These are phyloP conservation scores for Neoniphon sammara DNA, from an alignment of 2,797 vertebrate species.

Conservation along the genomic window DNA sequence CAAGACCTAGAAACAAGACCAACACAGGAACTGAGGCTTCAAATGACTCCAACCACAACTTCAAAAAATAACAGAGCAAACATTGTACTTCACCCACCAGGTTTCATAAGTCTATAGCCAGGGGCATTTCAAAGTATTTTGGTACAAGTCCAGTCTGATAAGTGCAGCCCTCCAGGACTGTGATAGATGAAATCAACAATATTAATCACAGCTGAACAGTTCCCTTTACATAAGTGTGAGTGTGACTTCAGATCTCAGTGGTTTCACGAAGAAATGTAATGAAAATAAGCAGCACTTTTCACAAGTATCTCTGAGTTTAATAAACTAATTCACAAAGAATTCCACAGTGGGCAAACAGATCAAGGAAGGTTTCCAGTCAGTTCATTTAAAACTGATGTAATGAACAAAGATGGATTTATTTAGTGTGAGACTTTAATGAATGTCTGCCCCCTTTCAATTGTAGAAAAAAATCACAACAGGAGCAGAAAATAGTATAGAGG, in stretches of 20 bases:
- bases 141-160: not conserved
- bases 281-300: too few relatives aligned
- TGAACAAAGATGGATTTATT: too few relatives aligned
- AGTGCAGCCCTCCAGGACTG: not conserved
- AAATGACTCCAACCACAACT: not conserved
- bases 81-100: slow-evolving; percentile 21
- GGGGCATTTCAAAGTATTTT: slow-evolving; percentile 23
- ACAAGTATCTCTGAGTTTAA: too few relatives aligned
- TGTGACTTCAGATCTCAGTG: not conserved
- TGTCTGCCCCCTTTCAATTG: too few relatives aligned
- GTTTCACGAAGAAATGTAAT: not conserved
- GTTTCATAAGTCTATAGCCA: slow-evolving; percentile 41
- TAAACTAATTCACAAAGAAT: not conserved
- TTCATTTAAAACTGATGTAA: too few relatives aligned
- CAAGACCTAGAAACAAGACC: not conserved
- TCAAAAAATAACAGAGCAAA: slow-evolving; percentile 35
- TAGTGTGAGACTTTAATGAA: too few relatives aligned
- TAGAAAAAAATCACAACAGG: too few relatives aligned
- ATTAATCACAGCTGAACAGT: too few relatives aligned
- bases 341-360: too few relatives aligned
- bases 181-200: not conserved
- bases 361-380: too few relatives aligned
- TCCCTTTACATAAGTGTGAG: too few relatives aligned
- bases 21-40: not conserved
- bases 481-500: too few relatives aligned